Conservation (phyloP, 2,888 invertebrate genomes). For the Dioctria rufipes region DNA sequence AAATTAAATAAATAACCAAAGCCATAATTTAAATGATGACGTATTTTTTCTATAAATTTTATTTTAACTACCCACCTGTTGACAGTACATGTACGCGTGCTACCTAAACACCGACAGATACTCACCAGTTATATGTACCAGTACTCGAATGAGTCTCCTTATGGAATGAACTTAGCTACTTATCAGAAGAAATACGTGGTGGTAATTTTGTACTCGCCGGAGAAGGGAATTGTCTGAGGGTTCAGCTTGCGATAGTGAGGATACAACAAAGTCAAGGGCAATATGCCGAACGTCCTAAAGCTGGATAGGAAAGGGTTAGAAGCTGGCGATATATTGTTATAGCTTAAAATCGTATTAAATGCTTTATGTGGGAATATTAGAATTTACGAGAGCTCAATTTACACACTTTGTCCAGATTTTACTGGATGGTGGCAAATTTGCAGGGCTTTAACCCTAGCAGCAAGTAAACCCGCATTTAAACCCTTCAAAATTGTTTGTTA, state of each 20-base stretch:
- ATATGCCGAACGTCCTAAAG: conserved; percentile 18
- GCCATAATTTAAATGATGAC: conserved; percentile 57
- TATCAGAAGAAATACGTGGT: conserved; percentile 40
- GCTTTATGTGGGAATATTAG: conserved; percentile 57
- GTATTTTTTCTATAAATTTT: conserved; percentile 56
- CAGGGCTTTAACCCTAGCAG: conserved; percentile 27
- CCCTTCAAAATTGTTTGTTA: conserved; percentile 44
- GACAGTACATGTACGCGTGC: conserved; percentile 22
- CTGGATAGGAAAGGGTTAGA: conserved; percentile 37
- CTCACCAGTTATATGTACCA: neutral
- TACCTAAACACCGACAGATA: conserved; percentile 20
- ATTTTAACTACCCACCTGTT: conserved; percentile 57
- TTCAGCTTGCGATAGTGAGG: neutral
- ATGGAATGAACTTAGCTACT: conserved; percentile 31
- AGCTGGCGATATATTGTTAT: conserved; percentile 54
- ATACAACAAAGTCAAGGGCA: conserved; percentile 9
- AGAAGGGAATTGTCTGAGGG: conserved; percentile 36
- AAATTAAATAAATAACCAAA: conserved; percentile 56
- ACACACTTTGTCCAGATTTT: conserved; percentile 54
- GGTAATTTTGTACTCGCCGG: conserved; percentile 30
- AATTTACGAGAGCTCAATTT: conserved; percentile 57
- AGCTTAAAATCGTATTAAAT: conserved; percentile 57
- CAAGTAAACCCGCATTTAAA: conserved; percentile 6
- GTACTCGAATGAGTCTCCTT: conserved; percentile 37
- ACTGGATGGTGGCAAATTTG: conserved; percentile 44